These are phyloP conservation scores for Beris morrisii DNA, from an alignment of 2,888 invertebrate genomes.

Conservation along the genomic window DNA sequence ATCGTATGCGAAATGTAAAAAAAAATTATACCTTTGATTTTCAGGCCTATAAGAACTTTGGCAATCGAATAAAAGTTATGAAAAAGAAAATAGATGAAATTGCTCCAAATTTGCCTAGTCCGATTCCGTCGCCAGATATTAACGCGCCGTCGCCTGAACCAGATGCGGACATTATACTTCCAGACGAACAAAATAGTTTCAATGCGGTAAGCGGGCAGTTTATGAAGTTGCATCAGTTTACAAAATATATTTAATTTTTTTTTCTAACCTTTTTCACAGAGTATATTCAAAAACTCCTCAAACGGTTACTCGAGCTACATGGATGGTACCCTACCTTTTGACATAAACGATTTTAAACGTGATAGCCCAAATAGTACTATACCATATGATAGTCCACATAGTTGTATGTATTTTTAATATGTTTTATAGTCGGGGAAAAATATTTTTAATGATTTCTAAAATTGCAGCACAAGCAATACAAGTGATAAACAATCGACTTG, in stretches of 20 bases:
- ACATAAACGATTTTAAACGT: slow-evolving; percentile 56
- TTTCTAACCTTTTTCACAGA: slow-evolving; percentile 42
- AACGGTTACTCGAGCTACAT: slow-evolving; percentile 68
- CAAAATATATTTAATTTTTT: not conserved
- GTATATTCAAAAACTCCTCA: slow-evolving; percentile 48
- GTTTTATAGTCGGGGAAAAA: not conserved
- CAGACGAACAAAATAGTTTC: slow-evolving; percentile 56
- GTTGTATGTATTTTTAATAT: slow-evolving; percentile 32
- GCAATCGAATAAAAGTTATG: slow-evolving; percentile 79
- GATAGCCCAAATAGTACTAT: slow-evolving; percentile 42
- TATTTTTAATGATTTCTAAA: slow-evolving; percentile 16
- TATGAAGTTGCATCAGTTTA: too few species aligned
- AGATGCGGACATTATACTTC: slow-evolving; percentile 78
- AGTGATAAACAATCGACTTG: slow-evolving; percentile 61
- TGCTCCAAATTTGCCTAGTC: slow-evolving; percentile 69
- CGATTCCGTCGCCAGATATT: slow-evolving; percentile 63
- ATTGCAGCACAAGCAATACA: slow-evolving; percentile 60
- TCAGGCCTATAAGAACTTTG: slow-evolving; percentile 94
- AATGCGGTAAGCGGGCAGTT: slow-evolving; percentile 19
- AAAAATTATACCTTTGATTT: slow-evolving; percentile 4
- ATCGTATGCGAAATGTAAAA: slow-evolving; percentile 1
- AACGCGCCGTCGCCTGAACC: slow-evolving; percentile 78
- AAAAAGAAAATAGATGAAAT: slow-evolving; percentile 85
- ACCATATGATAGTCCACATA: slow-evolving; percentile 22
- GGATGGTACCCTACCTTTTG: slow-evolving; percentile 65